Conservation (phyloP, 2,888 invertebrate genomes). For the Diploptera punctata region DNA sequence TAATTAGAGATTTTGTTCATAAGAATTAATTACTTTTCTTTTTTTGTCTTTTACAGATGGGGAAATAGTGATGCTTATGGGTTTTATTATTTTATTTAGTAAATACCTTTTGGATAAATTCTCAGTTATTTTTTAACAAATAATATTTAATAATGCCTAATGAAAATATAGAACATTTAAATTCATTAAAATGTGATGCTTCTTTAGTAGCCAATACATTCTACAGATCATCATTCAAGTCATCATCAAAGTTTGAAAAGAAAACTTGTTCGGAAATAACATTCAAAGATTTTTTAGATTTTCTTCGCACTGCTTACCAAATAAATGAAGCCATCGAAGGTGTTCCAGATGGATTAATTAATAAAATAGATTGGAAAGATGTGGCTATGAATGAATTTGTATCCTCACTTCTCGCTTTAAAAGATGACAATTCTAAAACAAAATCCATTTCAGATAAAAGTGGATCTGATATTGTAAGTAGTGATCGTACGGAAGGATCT, state of each 20-base stretch:
- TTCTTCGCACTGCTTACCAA: constrained; percentile 76
- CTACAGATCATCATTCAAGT: constrained; percentile 5
- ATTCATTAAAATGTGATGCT: background rate
- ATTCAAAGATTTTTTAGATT: constrained; percentile 73
- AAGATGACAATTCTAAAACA: background rate
- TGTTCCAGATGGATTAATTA: constrained; percentile 32
- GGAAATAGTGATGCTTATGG: background rate
- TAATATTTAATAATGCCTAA: constrained; percentile 4
- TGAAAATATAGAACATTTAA: constrained; percentile 7
- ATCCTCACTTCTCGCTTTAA: constrained; percentile 31
- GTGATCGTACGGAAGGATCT: background rate
- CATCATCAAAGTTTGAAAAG: constrained; percentile 34
- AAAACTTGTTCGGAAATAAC: constrained; percentile 63
- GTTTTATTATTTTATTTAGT: too few relatives aligned
- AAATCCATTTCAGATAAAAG: background rate
- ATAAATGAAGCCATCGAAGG: constrained; percentile 53
- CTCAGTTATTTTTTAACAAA: too few relatives aligned
- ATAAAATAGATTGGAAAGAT: constrained; percentile 47
- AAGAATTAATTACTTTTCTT: too few relatives aligned
- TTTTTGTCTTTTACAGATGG: background rate
- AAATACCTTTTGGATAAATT: too few relatives aligned
- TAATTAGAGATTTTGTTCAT: too few relatives aligned
- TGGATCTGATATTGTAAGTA: background rate
- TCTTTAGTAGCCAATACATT: background rate
- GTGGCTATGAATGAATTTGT: constrained; percentile 43